Evolutionary conservation across 2,113 vertebrate species (phyloP), one percentile per base, ranked within the genome.

Genomic region (Macaca mulatta): DNA sequence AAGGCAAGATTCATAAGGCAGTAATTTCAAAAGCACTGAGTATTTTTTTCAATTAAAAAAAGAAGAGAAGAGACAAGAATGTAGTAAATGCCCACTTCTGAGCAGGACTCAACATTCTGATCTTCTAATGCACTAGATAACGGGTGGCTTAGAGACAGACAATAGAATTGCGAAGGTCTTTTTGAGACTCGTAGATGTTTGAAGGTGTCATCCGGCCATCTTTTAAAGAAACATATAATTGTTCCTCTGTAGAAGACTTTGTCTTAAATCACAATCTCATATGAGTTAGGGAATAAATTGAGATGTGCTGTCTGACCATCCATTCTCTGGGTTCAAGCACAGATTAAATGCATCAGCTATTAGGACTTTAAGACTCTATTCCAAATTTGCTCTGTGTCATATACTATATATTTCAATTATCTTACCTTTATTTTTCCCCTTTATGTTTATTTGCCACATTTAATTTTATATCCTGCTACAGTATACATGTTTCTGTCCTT

Each of bases 301-400:
- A 70, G 43, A 83, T 40, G 6, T 52, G 45, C 48, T 77, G 14
- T 82, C 57, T 83, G 85, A 22, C 27, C 57, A 40, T 59, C 40
- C 40, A 43, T 86, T 93, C 67, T 61, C 18, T 96, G 52, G 23
- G n/a, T 50, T 64, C 40, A 72, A 87, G 35, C 67, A 94, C 86
- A 95, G 86, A 50, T 38, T 90, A 95, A 96, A 90, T 75, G 9
- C 32, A 95, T 93, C 80, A 57, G 59, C 22, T 67, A n/a, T 69
- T 72, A 92, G 50, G 92, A 87, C 48, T 74, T 75, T 86, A 91
- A 64, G 38, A 70, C 55, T 59, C 64, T 7, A 74, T 79, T 95
- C 75, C 70, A 93, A n/a, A 50, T 93, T 89, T 67, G 5, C 77
- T 52, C 38, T 94, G 40, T 80, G 55, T 69, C 10, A 48, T 70